phyloP scores from a whole-genome alignment of 1,140 invertebrate genomes.

The Coptotermes formosanus region DNA sequence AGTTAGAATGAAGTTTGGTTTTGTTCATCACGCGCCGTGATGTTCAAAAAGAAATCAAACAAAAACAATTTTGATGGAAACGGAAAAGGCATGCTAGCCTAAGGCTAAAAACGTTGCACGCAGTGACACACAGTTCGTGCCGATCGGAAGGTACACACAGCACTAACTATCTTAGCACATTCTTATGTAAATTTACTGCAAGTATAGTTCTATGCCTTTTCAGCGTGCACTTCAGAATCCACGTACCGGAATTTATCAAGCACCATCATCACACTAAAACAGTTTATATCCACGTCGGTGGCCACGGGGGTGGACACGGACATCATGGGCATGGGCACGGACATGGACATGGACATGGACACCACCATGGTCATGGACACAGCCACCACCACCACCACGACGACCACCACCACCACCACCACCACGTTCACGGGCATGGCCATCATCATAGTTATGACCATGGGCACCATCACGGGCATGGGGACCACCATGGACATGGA shows the following conservation, averaged over 20 bases:
- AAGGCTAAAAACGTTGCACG: no score
- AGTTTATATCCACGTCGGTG: slow-evolving; percentile 54
- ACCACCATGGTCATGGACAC: slow-evolving; percentile 32
- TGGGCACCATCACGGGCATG: not conserved
- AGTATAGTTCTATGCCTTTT: slow-evolving; percentile 38
- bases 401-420: slow-evolving; percentile 40
- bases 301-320: slow-evolving; percentile 11
- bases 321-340: slow-evolving; percentile 6
- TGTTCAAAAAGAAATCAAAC: no score
- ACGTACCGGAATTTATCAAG: slow-evolving; percentile 57
- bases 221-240: slow-evolving; percentile 56
- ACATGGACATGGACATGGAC: slow-evolving; percentile 29
- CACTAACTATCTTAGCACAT: no score
- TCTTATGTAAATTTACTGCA: no score
- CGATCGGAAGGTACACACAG: no score
- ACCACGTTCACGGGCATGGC: not conserved
- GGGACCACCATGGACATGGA: not conserved
- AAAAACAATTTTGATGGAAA: no score
- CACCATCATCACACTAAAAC: slow-evolving; percentile 58
- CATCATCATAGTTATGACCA: not conserved
- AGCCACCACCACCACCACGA: slow-evolving; percentile 41
- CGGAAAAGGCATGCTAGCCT: no score
- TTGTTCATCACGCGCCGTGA: no score
- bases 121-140: no score
- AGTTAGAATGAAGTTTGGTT: no score